Evolutionary conservation across 2,888 invertebrate species (phyloP), one percentile per base, ranked within the genome.

Genomic region (Cataglyphis cursor): DNA sequence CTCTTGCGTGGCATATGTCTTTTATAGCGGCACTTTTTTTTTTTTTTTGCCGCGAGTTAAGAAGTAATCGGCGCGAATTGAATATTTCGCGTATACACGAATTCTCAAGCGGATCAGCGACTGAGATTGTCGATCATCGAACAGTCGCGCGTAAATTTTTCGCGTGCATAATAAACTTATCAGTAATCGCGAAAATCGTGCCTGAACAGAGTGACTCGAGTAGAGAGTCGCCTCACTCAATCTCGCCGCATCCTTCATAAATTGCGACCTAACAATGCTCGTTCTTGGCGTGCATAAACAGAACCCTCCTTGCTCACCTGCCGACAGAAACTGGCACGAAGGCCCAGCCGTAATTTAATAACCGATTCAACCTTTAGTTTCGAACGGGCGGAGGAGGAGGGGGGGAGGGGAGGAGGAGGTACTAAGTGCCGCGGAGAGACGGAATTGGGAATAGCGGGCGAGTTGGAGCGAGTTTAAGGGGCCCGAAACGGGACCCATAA

Each of bases 321-420:
- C 90, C 90, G 84, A 85, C 86, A 87, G 85, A 87, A 91, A 89
- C 78, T 81, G 85, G 84, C 88, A 83, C 88, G 87, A 90, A 88
- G 87, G 84, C 87, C 87, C 82, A 87, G 88, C 90, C 87, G 89
- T 93, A 93, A 93, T 93, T 93, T 93, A 92, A 94, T 93, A 93
- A 93, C 88, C 89, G 90, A 91, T 91, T 88, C 89, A 85, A 88
- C 88, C 89, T 90, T 91, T 88, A 86, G 90, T 90, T 91, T 90
- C 85, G 80, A 85, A 82, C 76, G 28, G 2, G 28, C 0, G 28
- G 28, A 1, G 28, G 28, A 2, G 28, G n/a, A n/a, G n/a, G n/a
- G n/a, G n/a, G 2, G 1, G 2, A 51, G 80, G 78, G 68, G 83
- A 73, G 44, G 59, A 78, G 65, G 84, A 80, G 66, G 62, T 61